Conservation (phyloP, 1,140 invertebrate genomes). For the Diabrotica virgifera region DNA sequence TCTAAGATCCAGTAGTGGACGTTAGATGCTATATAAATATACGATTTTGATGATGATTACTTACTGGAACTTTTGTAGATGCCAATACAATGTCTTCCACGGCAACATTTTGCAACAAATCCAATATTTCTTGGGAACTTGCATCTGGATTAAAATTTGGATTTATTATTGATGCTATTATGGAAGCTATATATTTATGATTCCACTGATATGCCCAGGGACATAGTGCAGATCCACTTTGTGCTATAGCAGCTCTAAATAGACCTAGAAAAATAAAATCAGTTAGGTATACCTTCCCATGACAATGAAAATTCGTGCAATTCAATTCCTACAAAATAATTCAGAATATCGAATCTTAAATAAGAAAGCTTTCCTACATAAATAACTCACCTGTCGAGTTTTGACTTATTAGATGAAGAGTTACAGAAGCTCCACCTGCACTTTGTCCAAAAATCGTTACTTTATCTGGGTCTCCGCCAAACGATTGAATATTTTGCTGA, state of each 20-base stretch:
- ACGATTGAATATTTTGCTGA: neutral
- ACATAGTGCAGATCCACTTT: conserved; percentile 24
- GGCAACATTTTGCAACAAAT: conserved; percentile 18
- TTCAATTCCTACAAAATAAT: too few species aligned
- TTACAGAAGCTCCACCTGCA: conserved; percentile 3
- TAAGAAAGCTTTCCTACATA: too few species aligned
- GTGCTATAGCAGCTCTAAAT: conserved; percentile 26
- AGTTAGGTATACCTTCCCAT: neutral
- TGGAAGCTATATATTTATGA: conserved; percentile 20
- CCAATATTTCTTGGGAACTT: conserved; percentile 16
- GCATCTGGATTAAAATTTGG: conserved; percentile 18
- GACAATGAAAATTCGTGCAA: neutral
- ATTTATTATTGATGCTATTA: conserved; percentile 19
- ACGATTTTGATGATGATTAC: neutral
- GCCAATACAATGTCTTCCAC: conserved; percentile 13
- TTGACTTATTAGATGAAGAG: neutral
- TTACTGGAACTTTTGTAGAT: neutral
- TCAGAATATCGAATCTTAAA: too few species aligned
- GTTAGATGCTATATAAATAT: too few species aligned
- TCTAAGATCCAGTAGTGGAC: too few species aligned
- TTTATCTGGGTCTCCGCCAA: conserved; percentile 9
- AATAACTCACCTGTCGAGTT: neutral
- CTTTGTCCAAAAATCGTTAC: conserved; percentile 6
- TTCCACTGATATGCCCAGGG: conserved; percentile 30
- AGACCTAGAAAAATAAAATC: conserved; percentile 20